These are phyloP conservation scores for Papilio machaon DNA, from an alignment of 1,140 invertebrate genomes.

Conservation along the genomic window DNA sequence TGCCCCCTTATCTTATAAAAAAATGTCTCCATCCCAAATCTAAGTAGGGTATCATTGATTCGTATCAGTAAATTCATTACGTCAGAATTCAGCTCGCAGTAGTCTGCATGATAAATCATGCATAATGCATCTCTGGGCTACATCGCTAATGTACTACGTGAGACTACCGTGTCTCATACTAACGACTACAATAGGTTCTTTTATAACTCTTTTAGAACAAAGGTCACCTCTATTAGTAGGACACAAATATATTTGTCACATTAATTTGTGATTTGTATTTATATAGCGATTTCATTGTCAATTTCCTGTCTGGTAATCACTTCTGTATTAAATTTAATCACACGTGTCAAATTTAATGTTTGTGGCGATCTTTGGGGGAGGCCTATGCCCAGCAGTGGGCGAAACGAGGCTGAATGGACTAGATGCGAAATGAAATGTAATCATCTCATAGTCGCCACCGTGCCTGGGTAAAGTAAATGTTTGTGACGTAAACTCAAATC, in stretches of 20 bases:
- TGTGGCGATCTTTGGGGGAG: no score
- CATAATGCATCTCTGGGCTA: constrained; percentile 17
- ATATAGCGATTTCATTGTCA: background rate
- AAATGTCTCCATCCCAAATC: background rate
- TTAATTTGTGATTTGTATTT: background rate
- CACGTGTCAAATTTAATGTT: no score
- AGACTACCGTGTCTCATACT: constrained; percentile 24
- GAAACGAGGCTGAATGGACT: no score
- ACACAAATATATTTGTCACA: constrained; percentile 16
- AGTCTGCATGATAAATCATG: constrained; percentile 29
- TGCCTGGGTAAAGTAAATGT: background rate
- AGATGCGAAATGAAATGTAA: constrained; percentile 10
- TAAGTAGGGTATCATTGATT: background rate
- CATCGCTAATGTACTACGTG: constrained; percentile 31
- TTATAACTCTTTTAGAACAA: background rate
- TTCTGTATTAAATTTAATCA: background rate
- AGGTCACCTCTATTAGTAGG: constrained; percentile 8
- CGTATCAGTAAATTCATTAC: background rate
- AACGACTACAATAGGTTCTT: constrained; percentile 35
- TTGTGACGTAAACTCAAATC: constrained; percentile 1
- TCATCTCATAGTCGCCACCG: background rate
- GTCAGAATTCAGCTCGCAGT: constrained; percentile 2
- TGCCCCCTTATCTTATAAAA: no score
- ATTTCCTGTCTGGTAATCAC: background rate
- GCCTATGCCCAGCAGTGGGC: no score